Base-by-base conservation (phyloP, 2,113 vertebrate genomes). In the Nannobrachium achirus region DNA sequence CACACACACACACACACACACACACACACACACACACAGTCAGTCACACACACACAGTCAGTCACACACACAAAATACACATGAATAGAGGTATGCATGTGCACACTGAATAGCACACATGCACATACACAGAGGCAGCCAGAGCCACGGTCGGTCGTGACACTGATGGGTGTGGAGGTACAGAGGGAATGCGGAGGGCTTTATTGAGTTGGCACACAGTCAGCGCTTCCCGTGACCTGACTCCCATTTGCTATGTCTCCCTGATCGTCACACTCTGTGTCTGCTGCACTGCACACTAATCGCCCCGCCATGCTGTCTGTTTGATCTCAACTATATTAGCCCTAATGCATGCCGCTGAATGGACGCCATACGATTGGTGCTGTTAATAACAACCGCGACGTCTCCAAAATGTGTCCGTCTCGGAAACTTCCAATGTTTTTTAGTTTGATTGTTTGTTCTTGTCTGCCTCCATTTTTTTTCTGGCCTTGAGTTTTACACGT, bases 281-380 rank as follows among this genome's bases (percentile, higher is more conserved):
- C 86, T 79, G 71, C 81, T 50, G 11, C 76, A 83, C 85, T 81
- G 72, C 86, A 82, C 80, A 86, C 78, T 90, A 81, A 88, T 87
- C 83, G 83, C 82, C 83, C 66, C 18, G 15, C 38, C 25, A 19
- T 10, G 50, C 18, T 18, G 66, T 14, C 48, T 0, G 68, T 87
- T 83, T 85, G 84, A 83, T 86, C 80, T 81, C 60, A 66, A 71
- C 16, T 63, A 60, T 39, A 65, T 66, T 76, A 66, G 80, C 78
- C 69, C 73, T 69, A 68, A 66, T 57, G 56, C 64, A 38, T 60
- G 75, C 60, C 49, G 1, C 65, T 82, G 73, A 86, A 85, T 77
- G 80, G 80, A 85, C 79, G 66, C 42, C 42, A 5, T 8, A 44
- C 9, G 42, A 33, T 73, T 80, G 80, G 64, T 62, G 83, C 76